These are phyloP conservation scores for Decapterus maruadsi DNA, from an alignment of 2,797 vertebrate species.

Conservation along the genomic window DNA sequence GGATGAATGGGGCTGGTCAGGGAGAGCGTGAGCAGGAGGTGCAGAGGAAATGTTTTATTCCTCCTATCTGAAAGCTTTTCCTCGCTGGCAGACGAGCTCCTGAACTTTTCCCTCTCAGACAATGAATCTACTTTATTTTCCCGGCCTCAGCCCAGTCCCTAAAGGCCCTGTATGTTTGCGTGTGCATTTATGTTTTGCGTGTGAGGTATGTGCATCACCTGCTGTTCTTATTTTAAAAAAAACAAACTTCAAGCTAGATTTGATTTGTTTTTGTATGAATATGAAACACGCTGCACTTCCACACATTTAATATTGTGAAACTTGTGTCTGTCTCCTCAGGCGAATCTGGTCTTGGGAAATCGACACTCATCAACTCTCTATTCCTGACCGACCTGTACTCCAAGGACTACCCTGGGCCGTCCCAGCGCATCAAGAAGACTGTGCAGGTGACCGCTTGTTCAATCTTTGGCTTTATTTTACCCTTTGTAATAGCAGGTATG, in stretches of 20 bases:
- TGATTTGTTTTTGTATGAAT: not conserved
- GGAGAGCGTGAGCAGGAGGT: conserved; percentile 30
- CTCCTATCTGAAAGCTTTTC: conserved; percentile 54
- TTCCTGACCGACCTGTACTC: conserved; percentile 90
- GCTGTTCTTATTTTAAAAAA: not conserved
- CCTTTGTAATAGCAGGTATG: too few relatives aligned
- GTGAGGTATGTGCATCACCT: not conserved
- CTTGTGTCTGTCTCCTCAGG: conserved; percentile 73
- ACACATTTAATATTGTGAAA: not conserved
- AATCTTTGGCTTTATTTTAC: not conserved
- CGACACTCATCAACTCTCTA: conserved; percentile 89
- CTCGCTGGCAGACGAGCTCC: conserved; percentile 51
- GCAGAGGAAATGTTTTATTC: conserved; percentile 70
- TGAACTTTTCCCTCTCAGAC: conserved; percentile 64
- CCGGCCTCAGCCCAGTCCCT: conserved; percentile 25
- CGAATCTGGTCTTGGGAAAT: conserved; percentile 89
- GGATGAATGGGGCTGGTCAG: conserved; percentile 21
- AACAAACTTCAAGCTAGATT: not conserved
- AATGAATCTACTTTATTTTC: conserved; percentile 62
- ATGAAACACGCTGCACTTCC: not conserved
- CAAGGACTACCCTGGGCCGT: conserved; percentile 87
- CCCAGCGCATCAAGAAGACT: conserved; percentile 89
- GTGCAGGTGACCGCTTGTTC: conserved; percentile 81
- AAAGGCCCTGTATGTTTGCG: conserved; percentile 6
- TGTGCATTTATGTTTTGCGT: not conserved